These are phyloP conservation scores for Megaptera novaeangliae DNA, from an alignment of 2,113 vertebrate genomes.

Conservation along the genomic window DNA sequence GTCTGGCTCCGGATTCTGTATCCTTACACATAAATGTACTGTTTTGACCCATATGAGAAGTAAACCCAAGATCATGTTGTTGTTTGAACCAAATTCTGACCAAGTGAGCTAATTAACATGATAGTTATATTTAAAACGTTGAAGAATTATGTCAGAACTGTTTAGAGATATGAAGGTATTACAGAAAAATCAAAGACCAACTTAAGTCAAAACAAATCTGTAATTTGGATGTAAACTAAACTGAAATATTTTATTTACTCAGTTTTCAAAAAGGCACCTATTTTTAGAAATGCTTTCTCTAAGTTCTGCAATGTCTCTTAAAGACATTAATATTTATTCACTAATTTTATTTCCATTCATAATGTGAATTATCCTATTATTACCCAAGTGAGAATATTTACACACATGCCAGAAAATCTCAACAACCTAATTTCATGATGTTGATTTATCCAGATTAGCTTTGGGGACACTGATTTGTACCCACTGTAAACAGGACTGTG, in stretches of 20 bases:
- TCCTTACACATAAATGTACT: background rate
- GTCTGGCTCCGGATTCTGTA: background rate
- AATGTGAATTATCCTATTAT: background rate
- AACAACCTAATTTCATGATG: background rate
- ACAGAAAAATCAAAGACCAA: background rate
- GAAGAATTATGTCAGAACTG: background rate
- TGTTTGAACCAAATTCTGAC: background rate
- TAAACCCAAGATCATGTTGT: background rate
- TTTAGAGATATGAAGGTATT: background rate
- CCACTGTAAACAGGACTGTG: background rate
- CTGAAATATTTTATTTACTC: background rate
- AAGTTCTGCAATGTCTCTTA: background rate
- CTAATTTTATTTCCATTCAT: background rate
- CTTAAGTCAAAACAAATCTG: background rate
- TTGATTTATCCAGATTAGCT: background rate
- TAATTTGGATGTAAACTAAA: background rate
- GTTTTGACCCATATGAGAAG: background rate
- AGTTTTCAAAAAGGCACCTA: background rate
- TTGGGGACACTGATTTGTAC: background rate
- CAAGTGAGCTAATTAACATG: background rate
- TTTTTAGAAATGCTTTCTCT: background rate
- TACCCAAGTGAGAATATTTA: background rate
- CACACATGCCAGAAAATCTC: background rate
- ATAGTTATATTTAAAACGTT: background rate
- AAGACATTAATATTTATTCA: background rate